These are phyloP conservation scores for Drosophila sucinea DNA, from an alignment of 1,140 invertebrate genomes.

Conservation along the genomic window DNA sequence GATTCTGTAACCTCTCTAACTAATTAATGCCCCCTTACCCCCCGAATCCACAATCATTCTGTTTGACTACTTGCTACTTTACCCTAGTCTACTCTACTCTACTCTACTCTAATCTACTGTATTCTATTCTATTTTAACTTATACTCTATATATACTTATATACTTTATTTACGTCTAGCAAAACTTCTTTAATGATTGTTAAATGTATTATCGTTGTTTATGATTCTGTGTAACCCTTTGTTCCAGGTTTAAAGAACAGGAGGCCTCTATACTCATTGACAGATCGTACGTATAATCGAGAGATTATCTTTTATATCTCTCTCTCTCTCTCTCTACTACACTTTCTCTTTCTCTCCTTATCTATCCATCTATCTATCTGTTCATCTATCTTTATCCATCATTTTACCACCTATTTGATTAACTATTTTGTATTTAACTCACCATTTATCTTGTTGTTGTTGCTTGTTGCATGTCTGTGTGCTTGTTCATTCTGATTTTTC, in stretches of 20 bases:
- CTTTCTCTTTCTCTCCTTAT: conserved; percentile 24
- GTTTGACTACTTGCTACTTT: conserved; percentile 4
- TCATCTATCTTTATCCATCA: conserved; percentile 27
- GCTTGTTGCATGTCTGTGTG: conserved; percentile 30
- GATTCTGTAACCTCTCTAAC: too few relatives aligned
- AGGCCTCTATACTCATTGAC: conserved; percentile 90
- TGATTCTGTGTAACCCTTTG: conserved; percentile 86
- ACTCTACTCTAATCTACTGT: not conserved
- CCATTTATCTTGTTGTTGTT: conserved; percentile 33
- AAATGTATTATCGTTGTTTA: conserved; percentile 84
- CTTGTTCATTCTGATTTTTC: conserved; percentile 19
- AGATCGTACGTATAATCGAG: conserved; percentile 90
- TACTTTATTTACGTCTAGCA: conserved; percentile 12
- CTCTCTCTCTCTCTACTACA: conserved; percentile 14
- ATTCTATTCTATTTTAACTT: not conserved
- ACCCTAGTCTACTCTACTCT: not conserved
- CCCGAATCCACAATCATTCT: not conserved
- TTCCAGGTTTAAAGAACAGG: conserved; percentile 93
- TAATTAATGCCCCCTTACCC: too few relatives aligned
- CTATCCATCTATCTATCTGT: conserved; percentile 21
- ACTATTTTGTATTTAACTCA: conserved; percentile 11
- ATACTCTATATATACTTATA: not conserved
- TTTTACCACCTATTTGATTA: conserved; percentile 10
- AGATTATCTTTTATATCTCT: conserved; percentile 40
- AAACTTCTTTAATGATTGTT: conserved; percentile 57